Base-by-base conservation (phyloP, 1,140 invertebrate species). In the Cotesia vestalis region DNA sequence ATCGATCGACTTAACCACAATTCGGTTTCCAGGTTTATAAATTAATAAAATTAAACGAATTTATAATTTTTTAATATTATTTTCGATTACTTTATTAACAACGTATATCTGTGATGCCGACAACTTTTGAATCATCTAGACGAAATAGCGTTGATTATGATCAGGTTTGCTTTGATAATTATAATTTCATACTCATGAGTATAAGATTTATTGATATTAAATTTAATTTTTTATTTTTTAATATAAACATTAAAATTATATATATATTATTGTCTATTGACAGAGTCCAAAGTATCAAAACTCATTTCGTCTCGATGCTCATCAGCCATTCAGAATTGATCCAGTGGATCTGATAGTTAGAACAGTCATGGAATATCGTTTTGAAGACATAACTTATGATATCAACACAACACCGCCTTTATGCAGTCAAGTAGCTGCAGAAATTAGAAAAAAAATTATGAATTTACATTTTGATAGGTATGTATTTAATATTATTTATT, bases 391-490 rank as follows among this genome's bases (percentile, higher is more conserved):
- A 1, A 76, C 75, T 0, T 89, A 89, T 68, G 87, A 89, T 74
- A 73, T 81, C 3, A 77, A 78, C 4, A 81, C 85, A 51, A 79
- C 79, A 68, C 69, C 79, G 0, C 82, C 83, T 71, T 73, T 87
- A 20, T 88, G 87, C 8, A 79, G 78, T 55, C 79, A 83, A 64
- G 80, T 85, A 35, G 84, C 87, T 2, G 74, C 75, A 0, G 82
- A 85, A 63, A 88, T 89, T 73, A 78, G 83, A 14, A 78, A 81
- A 9, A 81, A 81, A 75, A 82, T 89, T 35, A 83, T 85, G 68
- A 85, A 84, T 59, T 76, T 88, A 34, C 81, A 88, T 5, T 89
- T 86, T 66, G 86, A 89, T 62, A 88, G 88, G 88, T 89, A 60
- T 34, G 78, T 68, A 64, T 61, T 66, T 67, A 64, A 61, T 71